Evolutionary conservation across 2,113 vertebrate species (phyloP).

Genomic region (Syrrhaptes paradoxus): DNA sequence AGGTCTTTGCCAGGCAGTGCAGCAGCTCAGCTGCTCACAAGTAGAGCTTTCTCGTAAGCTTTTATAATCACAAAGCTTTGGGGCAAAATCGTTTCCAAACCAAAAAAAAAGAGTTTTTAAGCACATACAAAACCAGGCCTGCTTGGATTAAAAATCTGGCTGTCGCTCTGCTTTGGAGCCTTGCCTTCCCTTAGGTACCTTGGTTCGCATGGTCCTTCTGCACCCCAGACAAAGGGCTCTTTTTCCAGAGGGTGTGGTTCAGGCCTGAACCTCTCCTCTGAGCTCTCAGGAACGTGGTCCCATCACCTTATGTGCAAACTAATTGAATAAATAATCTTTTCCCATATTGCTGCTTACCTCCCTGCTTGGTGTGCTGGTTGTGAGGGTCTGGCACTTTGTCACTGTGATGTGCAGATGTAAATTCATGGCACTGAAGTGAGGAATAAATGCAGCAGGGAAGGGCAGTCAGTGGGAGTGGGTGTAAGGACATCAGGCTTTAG

Average conservation of each 20-base stretch:
- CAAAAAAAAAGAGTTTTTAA: slow-evolving; percentile 43
- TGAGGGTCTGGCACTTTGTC: background rate
- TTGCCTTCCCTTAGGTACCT: slow-evolving; percentile 29
- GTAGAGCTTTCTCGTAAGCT: slow-evolving; percentile 49
- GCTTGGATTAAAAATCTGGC: slow-evolving; percentile 18
- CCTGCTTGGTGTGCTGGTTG: background rate
- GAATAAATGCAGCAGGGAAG: background rate
- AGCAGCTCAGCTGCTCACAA: slow-evolving; percentile 66
- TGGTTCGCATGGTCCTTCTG: background rate
- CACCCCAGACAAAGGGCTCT: slow-evolving; percentile 33
- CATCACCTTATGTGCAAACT: background rate
- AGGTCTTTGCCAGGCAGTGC: slow-evolving; percentile 62
- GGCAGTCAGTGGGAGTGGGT: background rate
- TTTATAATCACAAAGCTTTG: slow-evolving; percentile 60
- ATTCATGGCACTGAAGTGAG: background rate
- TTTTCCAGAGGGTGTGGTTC: slow-evolving; percentile 16
- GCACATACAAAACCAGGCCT: slow-evolving; percentile 30
- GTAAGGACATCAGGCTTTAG: background rate
- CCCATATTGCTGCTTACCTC: background rate
- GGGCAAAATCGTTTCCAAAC: slow-evolving; percentile 51
- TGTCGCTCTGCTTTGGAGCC: background rate
- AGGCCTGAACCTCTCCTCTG: background rate
- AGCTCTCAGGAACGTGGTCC: background rate
- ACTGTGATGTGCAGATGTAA: background rate
- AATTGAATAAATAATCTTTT: background rate